A percentile compares a stretch with the other conserved stretches of the same genome.
Evolutionary conservation across 2,113 vertebrate species (phyloP).

Genomic region (Taxidea taxus): DNA sequence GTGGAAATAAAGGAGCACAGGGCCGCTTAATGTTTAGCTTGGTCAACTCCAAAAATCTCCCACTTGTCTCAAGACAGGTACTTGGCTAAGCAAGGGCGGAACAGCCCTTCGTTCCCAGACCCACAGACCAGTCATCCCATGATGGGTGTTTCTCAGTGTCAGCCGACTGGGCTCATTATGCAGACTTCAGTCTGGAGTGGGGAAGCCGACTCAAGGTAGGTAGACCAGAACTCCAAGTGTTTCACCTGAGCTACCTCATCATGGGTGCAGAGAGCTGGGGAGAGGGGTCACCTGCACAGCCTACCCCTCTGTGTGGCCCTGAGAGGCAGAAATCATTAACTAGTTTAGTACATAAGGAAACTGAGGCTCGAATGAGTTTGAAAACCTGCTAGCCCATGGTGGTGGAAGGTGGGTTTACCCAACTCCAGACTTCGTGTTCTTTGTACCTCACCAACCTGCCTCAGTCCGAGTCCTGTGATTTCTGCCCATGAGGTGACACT

Average conservation of each 20-base stretch:
- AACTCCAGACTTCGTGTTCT: neutral
- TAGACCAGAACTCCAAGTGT: neutral
- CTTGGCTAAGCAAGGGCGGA: neutral
- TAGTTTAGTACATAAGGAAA: neutral
- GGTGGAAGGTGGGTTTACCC: neutral
- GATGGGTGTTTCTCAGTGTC: neutral
- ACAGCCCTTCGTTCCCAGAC: neutral
- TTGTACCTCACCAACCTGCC: neutral
- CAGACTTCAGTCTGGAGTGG: too few species aligned
- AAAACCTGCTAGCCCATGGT: neutral
- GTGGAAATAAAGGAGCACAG: neutral
- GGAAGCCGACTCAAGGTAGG: neutral
- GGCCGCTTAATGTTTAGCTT: neutral
- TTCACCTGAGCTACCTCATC: neutral
- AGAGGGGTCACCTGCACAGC: neutral
- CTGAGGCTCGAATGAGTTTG: neutral
- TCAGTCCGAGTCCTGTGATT: neutral
- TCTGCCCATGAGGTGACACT: neutral
- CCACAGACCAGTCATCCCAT: too few species aligned
- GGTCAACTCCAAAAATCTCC: neutral
- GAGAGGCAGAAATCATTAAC: neutral
- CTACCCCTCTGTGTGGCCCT: neutral
- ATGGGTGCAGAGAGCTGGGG: neutral
- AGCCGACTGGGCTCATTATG: accelerated
- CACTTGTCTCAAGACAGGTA: neutral